Conservation (phyloP, 2,888 invertebrate genomes). For the Drosophila macrospina region DNA sequence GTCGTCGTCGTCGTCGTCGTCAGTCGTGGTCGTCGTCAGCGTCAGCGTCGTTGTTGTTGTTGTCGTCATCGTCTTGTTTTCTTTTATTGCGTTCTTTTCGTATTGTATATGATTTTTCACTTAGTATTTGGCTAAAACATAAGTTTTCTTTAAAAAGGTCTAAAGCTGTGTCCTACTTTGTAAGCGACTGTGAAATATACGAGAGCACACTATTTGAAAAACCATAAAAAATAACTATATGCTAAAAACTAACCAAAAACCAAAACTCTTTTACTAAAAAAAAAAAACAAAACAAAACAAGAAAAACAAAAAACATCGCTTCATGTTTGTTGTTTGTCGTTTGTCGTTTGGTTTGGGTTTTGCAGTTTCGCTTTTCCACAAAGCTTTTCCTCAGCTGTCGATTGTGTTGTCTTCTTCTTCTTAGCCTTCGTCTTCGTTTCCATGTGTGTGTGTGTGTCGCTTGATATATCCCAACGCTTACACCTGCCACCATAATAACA, state of each 20-base stretch:
- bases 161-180: conserved; percentile 56
- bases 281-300: neutral
- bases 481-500: conserved; percentile 43
- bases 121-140: conserved; percentile 25
- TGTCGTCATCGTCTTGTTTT: neutral
- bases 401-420: conserved; percentile 14
- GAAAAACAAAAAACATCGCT: neutral
- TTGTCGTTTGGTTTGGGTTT: conserved; percentile 48
- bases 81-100: conserved; percentile 4
- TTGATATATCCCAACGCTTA: conserved; percentile 47
- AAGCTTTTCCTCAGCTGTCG: conserved; percentile 21
- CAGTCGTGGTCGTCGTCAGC: conserved; percentile 20
- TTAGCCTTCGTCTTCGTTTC: conserved; percentile 1
- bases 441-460: conserved; percentile 53
- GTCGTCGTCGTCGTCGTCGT: conserved; percentile 40
- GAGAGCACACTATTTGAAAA: conserved; percentile 43
- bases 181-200: conserved; percentile 59
- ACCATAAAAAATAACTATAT: conserved; percentile 54
- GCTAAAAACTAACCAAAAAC: conserved; percentile 69
- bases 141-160: conserved; percentile 38
- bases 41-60: conserved; percentile 32
- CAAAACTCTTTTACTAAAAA: conserved; percentile 73
- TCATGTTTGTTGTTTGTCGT: too few relatives aligned
- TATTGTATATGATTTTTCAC: conserved; percentile 26
- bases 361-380: conserved; percentile 16